Base-by-base conservation (phyloP, 1,140 invertebrate genomes). In the Phthorimaea operculella region DNA sequence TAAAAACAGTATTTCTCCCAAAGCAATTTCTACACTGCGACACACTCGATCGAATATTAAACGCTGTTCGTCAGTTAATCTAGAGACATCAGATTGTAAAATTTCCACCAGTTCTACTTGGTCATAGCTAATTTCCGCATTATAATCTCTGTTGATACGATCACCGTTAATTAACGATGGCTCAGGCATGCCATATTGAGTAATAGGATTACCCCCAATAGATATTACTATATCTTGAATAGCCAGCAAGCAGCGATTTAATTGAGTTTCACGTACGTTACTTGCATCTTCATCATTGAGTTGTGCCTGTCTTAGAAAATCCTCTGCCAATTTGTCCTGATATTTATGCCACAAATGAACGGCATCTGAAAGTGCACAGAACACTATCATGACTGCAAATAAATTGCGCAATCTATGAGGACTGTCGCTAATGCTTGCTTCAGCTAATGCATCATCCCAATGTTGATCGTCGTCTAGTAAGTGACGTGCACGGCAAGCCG, bases 391-490 rank as follows among this genome's bases (percentile, higher is more conserved):
- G 33, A 69, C 64, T 16, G 66, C 66, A 62, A 73, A 68, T 52
- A 73, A 62, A 16, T 64, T 55, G 63, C 65, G 58, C 33, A 67
- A 33, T 47, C 61, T 55, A 10, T 51, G 4, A 17, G 70, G 51
- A 14, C 64, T 64, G 51, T 52, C 44, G 56, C 62, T 68, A 45
- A 53, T 60, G 17, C 47, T 62, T 9, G 66, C 66, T 54, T 73
- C 68, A 64, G 66, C 64, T 21, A 71, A 12, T 39, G 70, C 65
- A 5, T 45, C 11, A 51, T 73, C 66, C 68, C 66, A 70, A 44
- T 73, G 68, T 39, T 64, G 62, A 47, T 67, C 64, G 62, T 67
- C 45, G 45, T 71, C 68, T 39, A 71, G 62, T 47, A 74, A 62
- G n/a, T 59, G 59, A 47, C 54, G 18, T 10, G 44, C 48, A 47